Evolutionary conservation across 2,888 invertebrate species (phyloP), one percentile per base, ranked within the genome.

Genomic region (Trissonchulus latispiculum): DNA sequence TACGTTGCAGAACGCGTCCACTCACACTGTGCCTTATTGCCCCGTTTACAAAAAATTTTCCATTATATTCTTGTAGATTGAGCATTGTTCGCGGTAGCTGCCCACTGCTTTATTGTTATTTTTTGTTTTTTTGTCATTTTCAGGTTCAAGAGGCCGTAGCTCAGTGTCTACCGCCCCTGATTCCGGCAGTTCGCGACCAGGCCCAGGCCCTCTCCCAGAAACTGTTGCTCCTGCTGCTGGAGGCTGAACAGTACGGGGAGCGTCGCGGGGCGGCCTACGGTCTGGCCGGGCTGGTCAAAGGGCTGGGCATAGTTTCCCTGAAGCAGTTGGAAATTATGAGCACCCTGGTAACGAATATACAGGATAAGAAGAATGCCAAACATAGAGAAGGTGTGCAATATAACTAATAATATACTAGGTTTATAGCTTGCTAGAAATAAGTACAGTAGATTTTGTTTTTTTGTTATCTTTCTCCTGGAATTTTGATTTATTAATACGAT

Each of bases 251-350:
- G 80, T 96, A 95, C 83, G 95, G 95, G 0, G 92, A 93, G 81
- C 87, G 92, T 84, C 89, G 92, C 85, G 99, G 99, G 18, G 97
- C 99, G 0, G 96, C 97, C 0, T 96, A 96, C 83, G 96, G 97
- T 18, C 88, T 99, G 73, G 97, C 97, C 0, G 97, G 97, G 0
- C 80, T 88, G 61, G 93, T 99, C 72, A 96, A 97, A 84, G 99
- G 99, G 0, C 89, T 97, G 83, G 97, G 97, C 32, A 96, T 99
- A 77, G 86, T 96, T 48, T 92, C 94, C 0, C 86, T 97, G 72
- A 97, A 95, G 82, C 95, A 97, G 80, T 87, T 94, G 67, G 94
- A 96, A 79, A 94, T 97, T 62, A 96, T 97, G 93, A 90, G 90
- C 1, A 91, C 91, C 76, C 86, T 96, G 70, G 94, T 93, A 0